Conservation (phyloP, 2,888 invertebrate species). For the Drosophila austrosaltans region DNA sequence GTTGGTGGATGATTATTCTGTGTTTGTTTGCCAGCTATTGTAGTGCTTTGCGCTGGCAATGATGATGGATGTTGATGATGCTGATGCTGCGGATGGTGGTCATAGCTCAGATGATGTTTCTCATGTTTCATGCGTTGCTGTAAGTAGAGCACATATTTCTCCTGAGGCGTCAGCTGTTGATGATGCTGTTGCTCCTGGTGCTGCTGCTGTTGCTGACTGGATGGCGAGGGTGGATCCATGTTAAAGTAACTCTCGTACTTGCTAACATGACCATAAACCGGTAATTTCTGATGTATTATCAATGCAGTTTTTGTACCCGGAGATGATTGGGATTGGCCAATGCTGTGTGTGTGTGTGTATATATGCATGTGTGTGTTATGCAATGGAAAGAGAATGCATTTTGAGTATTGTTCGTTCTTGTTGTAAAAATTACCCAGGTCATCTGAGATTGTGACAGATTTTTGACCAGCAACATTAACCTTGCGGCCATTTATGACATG, state of each 20-base stretch:
- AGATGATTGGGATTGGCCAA: conserved; percentile 58
- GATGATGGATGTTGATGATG: conserved; percentile 32
- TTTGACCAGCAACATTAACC: conserved; percentile 41
- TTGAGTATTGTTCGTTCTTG: background rate
- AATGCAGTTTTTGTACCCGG: conserved; percentile 54
- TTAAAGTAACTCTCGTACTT: conserved; percentile 68
- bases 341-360: conserved; percentile 53
- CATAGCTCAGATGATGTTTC: conserved; percentile 52
- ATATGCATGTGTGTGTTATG: conserved; percentile 21
- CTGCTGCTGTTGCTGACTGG: conserved; percentile 55
- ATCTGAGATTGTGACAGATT: conserved; percentile 27
- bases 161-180: conserved; percentile 80
- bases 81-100: conserved; percentile 65
- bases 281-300: conserved; percentile 61
- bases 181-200: no score
- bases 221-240: conserved; percentile 53
- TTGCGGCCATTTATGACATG: conserved; percentile 75
- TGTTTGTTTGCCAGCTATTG: conserved; percentile 53
- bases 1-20: conserved; percentile 36
- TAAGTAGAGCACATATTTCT: conserved; percentile 82
- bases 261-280: conserved; percentile 55
- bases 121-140: conserved; percentile 80
- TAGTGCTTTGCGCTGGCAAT: conserved; percentile 53
- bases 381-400: conserved; percentile 22
- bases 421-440: conserved; percentile 48